Evolutionary conservation across 2,888 invertebrate species (phyloP), one percentile per base, ranked within the genome.

Genomic region (Gisinianus flammeolus): DNA sequence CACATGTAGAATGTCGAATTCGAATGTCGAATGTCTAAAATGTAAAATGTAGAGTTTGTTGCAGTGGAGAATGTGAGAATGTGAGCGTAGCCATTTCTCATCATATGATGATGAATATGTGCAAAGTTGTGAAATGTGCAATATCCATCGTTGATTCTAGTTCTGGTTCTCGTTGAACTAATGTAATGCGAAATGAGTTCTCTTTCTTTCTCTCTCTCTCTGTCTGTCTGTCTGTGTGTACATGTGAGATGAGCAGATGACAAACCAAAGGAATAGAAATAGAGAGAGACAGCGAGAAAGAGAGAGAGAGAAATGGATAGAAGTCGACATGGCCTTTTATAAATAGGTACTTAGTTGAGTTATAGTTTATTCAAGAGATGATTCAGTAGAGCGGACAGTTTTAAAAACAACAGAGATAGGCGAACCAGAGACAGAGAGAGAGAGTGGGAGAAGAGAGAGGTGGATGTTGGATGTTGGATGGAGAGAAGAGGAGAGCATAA

Each of bases 321-420:
- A 28, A 66, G 31, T 6, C 8, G 22, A 31, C 31, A 31, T 67
- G 19, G 2, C 26, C 35, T 68, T 68, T 33, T 44, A 5, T 68
- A 30, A 22, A 30, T 30, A 33, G 12, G 22, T 24, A 28, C 28
- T 70, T 70, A 19, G 70, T 54, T 52, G 22, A 24, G 70, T 58
- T 72, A 31, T 56, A 58, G 72, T 72, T 72, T 72, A 72, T 72
- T 72, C 72, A 72, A 22, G 58, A 72, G 72, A 58, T 33, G 56
- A 70, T 70, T 56, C 70, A 70, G 70, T 56, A 70, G 70, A 56
- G 70, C 72, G 72, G 58, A 58, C 72, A 72, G 58, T 72, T 72
- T 72, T 56, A 58, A 72, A 72, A 72, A 72, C 72, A 72, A 54
- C 28, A 68, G 68, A 68, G 67, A 22, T 19, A 28, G 28, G 16